Percentiles rank a stretch among this genome's conserved stretches.
phyloP scores from a whole-genome alignment of 2,888 invertebrate species.

The Galeruca laticollis region DNA sequence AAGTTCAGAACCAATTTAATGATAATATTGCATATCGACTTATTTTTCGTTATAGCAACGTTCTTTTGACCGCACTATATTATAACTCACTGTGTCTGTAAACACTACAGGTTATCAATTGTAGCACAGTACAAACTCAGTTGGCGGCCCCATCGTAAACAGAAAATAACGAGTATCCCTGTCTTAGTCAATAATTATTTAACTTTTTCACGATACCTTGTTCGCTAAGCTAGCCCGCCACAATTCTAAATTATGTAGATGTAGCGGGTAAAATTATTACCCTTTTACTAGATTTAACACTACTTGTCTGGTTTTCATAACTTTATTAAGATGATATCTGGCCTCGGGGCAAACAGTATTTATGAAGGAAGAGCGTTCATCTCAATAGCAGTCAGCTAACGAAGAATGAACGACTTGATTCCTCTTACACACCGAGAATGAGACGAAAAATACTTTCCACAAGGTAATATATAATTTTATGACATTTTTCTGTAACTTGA shows the following conservation, averaged over 20 bases:
- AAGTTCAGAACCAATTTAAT: too few species aligned
- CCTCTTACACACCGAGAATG: neutral
- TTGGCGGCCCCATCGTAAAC: slow-evolving; percentile 61
- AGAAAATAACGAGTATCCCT: slow-evolving; percentile 60
- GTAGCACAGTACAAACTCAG: slow-evolving; percentile 59
- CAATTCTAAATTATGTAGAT: slow-evolving; percentile 56
- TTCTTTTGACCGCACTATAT: slow-evolving; percentile 33
- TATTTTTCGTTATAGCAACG: neutral
- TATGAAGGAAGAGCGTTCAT: slow-evolving; percentile 30
- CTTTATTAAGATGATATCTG: slow-evolving; percentile 44
- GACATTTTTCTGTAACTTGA: too few species aligned
- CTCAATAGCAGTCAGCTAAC: slow-evolving; percentile 16
- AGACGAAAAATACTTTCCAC: neutral
- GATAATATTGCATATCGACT: too few species aligned
- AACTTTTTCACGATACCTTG: slow-evolving; percentile 59
- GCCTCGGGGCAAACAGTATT: slow-evolving; percentile 34
- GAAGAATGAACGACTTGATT: slow-evolving; percentile 11
- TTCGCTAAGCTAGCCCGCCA: slow-evolving; percentile 46
- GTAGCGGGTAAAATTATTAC: slow-evolving; percentile 54
- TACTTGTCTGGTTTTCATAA: slow-evolving; percentile 45
- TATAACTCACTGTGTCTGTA: slow-evolving; percentile 58
- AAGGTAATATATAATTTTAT: neutral
- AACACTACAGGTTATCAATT: slow-evolving; percentile 65
- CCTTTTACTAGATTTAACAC: slow-evolving; percentile 58
- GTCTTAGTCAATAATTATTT: slow-evolving; percentile 64